Evolutionary conservation across 2,113 vertebrate genomes (phyloP).

Genomic region (Eupsittula cactorum): DNA sequence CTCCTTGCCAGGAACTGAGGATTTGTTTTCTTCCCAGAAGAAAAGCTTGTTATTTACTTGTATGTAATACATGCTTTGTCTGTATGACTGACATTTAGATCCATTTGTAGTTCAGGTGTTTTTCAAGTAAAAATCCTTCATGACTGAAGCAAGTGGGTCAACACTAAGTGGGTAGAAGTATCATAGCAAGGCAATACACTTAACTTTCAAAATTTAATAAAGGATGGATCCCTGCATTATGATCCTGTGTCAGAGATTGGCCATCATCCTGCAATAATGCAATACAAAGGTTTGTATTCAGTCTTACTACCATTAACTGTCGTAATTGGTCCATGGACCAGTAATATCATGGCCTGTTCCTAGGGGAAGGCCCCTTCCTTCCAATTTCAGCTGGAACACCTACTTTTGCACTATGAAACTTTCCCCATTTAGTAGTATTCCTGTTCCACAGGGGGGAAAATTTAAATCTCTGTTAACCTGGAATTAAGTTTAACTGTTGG

Average conservation of each 20-base stretch:
- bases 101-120: neutral
- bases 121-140: neutral
- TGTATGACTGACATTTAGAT: neutral
- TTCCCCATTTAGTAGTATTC: neutral
- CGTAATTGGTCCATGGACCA: neutral
- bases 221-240: neutral
- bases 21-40: conserved; percentile 60
- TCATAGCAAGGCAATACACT: neutral
- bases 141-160: neutral
- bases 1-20: conserved; percentile 30
- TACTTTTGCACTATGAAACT: neutral
- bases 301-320: neutral
- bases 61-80: neutral
- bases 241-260: neutral
- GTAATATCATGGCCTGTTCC: neutral
- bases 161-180: neutral
- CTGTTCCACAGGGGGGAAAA: neutral
- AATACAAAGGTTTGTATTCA: neutral
- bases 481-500: neutral
- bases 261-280: neutral
- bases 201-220: neutral
- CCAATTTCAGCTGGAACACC: neutral
- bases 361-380: neutral
- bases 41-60: conserved; percentile 35
- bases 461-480: neutral